Conservation (phyloP, 2,113 vertebrate species). For the Elgaria multicarinata region DNA sequence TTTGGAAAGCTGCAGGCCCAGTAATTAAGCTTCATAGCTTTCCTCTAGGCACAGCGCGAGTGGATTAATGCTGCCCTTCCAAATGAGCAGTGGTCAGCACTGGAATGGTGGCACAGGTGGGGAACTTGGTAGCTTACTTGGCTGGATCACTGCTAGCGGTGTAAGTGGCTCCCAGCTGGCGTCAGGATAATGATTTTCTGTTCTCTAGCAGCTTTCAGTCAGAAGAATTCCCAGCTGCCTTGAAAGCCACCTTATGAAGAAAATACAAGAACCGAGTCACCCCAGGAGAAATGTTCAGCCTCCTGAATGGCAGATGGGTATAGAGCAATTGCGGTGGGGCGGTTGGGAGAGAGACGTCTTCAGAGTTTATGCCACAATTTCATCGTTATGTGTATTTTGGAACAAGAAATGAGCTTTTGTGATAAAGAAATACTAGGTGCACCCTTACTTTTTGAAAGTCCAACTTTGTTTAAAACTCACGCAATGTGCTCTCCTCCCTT, state of each 20-base stretch:
- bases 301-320: background rate
- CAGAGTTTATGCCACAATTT: background rate
- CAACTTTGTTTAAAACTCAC: background rate
- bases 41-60: background rate
- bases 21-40: slow-evolving; percentile 20
- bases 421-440: background rate
- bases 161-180: background rate
- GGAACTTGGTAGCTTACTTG: background rate
- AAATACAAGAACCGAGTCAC: background rate
- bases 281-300: background rate
- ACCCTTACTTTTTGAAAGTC: background rate
- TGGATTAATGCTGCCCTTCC: background rate
- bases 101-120: background rate
- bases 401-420: too few relatives aligned
- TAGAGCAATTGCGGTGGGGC: background rate
- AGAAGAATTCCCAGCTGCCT: background rate
- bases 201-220: background rate
- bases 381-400: background rate
- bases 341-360: too few relatives aligned
- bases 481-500: background rate
- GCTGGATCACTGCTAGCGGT: background rate
- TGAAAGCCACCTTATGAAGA: background rate
- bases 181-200: background rate
- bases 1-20: slow-evolving; percentile 10
- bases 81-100: background rate